These are phyloP conservation scores for Cichladusa arquata DNA, from an alignment of 2,113 vertebrate genomes.

Conservation along the genomic window DNA sequence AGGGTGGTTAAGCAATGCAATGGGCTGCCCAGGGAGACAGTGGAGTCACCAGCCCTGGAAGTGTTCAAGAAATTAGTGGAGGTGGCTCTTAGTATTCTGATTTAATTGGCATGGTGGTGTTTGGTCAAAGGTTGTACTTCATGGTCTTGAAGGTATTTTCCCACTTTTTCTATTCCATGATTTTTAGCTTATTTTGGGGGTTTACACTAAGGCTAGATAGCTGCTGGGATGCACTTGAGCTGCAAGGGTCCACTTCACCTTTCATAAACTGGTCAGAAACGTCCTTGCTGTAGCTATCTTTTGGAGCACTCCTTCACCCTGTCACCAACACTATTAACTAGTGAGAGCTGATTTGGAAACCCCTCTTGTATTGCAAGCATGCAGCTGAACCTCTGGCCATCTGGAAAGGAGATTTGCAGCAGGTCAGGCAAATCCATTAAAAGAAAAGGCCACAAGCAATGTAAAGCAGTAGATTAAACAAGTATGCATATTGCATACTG, in stretches of 20 bases:
- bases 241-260: background rate
- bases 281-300: background rate
- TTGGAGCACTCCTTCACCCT: background rate
- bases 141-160: background rate
- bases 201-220: background rate
- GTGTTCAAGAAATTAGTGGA: background rate
- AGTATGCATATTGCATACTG: background rate
- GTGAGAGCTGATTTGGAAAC: background rate
- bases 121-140: background rate
- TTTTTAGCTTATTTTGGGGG: background rate
- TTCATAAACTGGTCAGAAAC: background rate
- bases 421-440: slow-evolving; percentile 25
- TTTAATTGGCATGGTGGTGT: background rate
- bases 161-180: background rate
- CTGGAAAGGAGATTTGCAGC: background rate
- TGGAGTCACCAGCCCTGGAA: background rate
- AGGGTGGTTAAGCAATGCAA: background rate
- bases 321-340: background rate
- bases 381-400: accelerated
- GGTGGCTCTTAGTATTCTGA: background rate
- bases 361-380: background rate
- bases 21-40: background rate
- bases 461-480: slow-evolving; percentile 22
- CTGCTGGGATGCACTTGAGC: background rate
- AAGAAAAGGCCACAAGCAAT: slow-evolving; percentile 27